Conservation (phyloP, 64 coral and sea anemone genomes). For the Anthopleura sola region DNA sequence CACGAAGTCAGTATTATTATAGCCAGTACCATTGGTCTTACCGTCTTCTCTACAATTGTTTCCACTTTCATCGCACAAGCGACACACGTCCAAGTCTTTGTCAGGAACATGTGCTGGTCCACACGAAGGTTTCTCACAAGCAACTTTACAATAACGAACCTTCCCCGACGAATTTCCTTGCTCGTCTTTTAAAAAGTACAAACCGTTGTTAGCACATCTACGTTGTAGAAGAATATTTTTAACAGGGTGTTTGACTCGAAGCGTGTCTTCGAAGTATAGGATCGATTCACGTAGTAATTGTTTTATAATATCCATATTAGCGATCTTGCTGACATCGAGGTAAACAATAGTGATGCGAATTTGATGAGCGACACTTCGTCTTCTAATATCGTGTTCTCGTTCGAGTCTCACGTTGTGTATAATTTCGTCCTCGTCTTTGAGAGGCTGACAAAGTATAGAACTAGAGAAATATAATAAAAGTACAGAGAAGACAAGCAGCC, state of each 20-base stretch:
- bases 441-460: neutral
- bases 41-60: conserved; percentile 48
- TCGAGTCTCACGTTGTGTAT: conserved; percentile 56
- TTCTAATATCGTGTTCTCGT: conserved; percentile 32
- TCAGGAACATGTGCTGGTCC: conserved; percentile 43
- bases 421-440: conserved; percentile 71
- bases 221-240: conserved; percentile 65
- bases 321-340: conserved; percentile 52
- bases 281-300: conserved; percentile 33
- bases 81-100: conserved; percentile 70
- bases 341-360: conserved; percentile 70
- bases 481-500: neutral
- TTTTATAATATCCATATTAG: conserved; percentile 20
- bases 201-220: conserved; percentile 56
- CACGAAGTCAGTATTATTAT: conserved; percentile 75
- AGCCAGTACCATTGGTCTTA: conserved; percentile 29
- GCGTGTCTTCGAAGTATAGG: conserved; percentile 43
- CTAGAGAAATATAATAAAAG: neutral
- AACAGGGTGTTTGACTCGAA: conserved; percentile 57
- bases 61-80: conserved; percentile 57
- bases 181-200: conserved; percentile 52
- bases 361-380: conserved; percentile 49
- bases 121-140: conserved; percentile 53
- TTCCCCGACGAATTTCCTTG: conserved; percentile 30
- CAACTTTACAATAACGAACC: conserved; percentile 62